Conservation (phyloP, 2,888 invertebrate genomes). For the Melikaiella ostensackeni region DNA sequence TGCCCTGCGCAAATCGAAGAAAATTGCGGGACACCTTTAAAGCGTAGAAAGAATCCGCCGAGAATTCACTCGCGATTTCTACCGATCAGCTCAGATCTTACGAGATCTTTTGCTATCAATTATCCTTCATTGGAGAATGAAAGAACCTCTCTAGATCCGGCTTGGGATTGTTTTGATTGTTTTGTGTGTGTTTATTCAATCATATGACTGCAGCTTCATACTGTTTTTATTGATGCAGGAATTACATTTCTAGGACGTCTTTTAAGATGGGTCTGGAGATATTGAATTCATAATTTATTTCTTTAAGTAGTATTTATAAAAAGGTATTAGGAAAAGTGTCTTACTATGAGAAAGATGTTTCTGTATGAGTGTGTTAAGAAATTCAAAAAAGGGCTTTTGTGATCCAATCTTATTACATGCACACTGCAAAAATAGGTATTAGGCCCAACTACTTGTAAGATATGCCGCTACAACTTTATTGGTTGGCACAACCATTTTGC, state of each 20-base stretch:
- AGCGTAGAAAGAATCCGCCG: conserved; percentile 40
- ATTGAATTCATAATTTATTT: no score
- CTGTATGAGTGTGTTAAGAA: no score
- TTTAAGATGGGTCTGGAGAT: not conserved
- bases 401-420: no score
- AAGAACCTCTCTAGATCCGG: conserved; percentile 30
- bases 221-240: conserved; percentile 11
- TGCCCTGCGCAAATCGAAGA: conserved; percentile 56
- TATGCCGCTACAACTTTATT: no score
- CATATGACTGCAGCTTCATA: conserved; percentile 8
- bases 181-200: not conserved
- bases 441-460: no score
- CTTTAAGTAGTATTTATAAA: no score
- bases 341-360: no score
- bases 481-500: no score
- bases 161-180: not conserved
- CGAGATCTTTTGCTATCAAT: conserved; percentile 34
- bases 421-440: no score
- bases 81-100: conserved; percentile 35
- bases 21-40: conserved; percentile 63
- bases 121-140: conserved; percentile 23
- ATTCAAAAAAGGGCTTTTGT: no score
- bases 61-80: conserved; percentile 42
- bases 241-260: not conserved
- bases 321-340: no score